phyloP scores from a whole-genome alignment of 2,797 vertebrate genomes.

The Sebastes paucispinis region DNA sequence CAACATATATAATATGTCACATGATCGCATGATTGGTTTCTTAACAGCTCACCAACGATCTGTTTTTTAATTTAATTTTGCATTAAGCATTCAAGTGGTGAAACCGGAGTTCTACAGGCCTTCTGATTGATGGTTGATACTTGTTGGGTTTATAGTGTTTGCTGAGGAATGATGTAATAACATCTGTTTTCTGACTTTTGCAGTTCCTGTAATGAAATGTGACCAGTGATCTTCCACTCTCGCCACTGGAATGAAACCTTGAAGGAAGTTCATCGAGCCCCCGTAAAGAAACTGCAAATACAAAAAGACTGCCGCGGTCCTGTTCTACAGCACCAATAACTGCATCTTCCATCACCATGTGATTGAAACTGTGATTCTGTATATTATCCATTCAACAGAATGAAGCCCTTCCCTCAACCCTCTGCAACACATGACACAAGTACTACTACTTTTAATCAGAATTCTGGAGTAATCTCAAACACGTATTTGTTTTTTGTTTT shows the following conservation, averaged over 20 bases:
- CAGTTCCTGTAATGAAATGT: background rate
- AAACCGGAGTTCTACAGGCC: background rate
- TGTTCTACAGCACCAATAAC: background rate
- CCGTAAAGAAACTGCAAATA: background rate
- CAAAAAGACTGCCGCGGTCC: background rate
- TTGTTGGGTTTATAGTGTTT: background rate
- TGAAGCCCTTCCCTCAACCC: background rate
- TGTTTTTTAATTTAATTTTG: background rate
- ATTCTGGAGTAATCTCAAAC: background rate
- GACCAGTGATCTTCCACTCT: fast-evolving
- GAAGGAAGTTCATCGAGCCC: background rate
- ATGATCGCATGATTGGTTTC: background rate
- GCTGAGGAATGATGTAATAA: background rate
- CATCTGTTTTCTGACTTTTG: background rate
- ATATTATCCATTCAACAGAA: background rate
- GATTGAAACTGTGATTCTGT: background rate
- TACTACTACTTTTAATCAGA: background rate
- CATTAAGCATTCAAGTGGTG: background rate
- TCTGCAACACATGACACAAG: background rate
- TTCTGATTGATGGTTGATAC: background rate
- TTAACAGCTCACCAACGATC: background rate
- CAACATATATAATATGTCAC: no score
- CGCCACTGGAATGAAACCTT: background rate
- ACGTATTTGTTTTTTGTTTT: background rate
- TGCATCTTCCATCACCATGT: background rate